Percentiles rank a stretch among this genome's conserved stretches.
phyloP scores from a whole-genome alignment of 2,797 vertebrate genomes.

The Bryconaethiops microstoma region DNA sequence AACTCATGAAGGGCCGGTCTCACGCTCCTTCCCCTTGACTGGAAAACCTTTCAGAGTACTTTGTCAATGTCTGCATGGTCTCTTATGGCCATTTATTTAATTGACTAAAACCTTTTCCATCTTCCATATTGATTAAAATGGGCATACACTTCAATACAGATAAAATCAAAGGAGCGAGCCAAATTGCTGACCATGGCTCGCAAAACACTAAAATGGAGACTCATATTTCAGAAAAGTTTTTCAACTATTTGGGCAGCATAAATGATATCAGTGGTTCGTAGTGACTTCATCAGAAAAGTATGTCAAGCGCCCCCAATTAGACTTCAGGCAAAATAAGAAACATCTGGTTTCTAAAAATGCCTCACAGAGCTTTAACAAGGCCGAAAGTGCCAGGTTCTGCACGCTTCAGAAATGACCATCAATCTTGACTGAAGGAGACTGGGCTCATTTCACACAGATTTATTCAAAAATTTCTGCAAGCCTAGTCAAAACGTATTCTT shows the following conservation, averaged over 20 bases:
- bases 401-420: background rate
- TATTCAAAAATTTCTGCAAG: too few relatives aligned
- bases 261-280: constrained; percentile 28
- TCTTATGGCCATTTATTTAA: constrained; percentile 34
- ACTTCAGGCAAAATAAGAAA: constrained; percentile 39
- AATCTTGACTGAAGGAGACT: constrained; percentile 2
- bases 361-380: constrained; percentile 15
- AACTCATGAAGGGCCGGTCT: background rate
- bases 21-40: constrained; percentile 18
- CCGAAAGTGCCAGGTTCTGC: constrained; percentile 9
- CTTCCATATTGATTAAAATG: constrained; percentile 52
- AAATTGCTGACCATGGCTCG: constrained; percentile 43
- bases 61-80: constrained; percentile 23
- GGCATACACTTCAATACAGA: constrained; percentile 35
- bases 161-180: constrained; percentile 25
- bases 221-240: constrained; percentile 1
- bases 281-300: constrained; percentile 43
- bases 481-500: too few relatives aligned
- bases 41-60: constrained; percentile 36
- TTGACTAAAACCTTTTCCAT: constrained; percentile 55
- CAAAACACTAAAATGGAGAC: constrained; percentile 22
- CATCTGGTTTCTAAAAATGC: constrained; percentile 48
- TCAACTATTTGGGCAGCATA: constrained; percentile 20
- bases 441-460: background rate
- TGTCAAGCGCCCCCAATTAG: constrained; percentile 24